phyloP scores from a whole-genome alignment of 2,113 vertebrate genomes.

The Fukomys damarensis region DNA sequence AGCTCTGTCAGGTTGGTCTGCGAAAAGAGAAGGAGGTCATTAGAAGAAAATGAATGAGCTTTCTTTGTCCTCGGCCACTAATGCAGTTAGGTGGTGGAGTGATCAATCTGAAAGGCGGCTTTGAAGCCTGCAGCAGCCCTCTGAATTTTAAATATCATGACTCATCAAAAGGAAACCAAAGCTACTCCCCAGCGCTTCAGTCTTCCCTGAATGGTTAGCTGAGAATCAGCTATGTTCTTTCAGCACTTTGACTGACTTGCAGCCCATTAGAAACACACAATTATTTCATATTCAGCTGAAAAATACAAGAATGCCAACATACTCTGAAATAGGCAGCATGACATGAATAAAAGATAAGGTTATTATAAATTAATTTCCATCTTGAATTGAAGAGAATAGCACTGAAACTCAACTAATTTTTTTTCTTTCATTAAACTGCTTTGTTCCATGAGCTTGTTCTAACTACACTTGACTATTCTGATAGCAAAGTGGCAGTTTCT shows the following conservation, averaged over 20 bases:
- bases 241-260: slow-evolving; percentile 32
- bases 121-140: slow-evolving; percentile 64
- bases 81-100: slow-evolving; percentile 60
- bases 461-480: slow-evolving; percentile 54
- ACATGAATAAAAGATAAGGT: slow-evolving; percentile 74
- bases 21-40: slow-evolving; percentile 70
- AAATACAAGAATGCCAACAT: slow-evolving; percentile 61
- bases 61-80: slow-evolving; percentile 68
- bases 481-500: slow-evolving; percentile 46
- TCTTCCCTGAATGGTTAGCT: slow-evolving; percentile 12
- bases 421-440: slow-evolving; percentile 67
- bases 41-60: slow-evolving; percentile 72
- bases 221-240: slow-evolving; percentile 51
- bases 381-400: slow-evolving; percentile 64
- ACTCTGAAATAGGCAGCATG: slow-evolving; percentile 63
- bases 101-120: slow-evolving; percentile 70
- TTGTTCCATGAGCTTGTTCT: slow-evolving; percentile 71
- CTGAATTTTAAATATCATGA: slow-evolving; percentile 80
- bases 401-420: background rate
- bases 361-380: slow-evolving; percentile 78
- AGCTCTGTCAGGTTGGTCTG: slow-evolving; percentile 97
- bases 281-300: slow-evolving; percentile 71
- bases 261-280: slow-evolving; percentile 68
- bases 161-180: slow-evolving; percentile 67
- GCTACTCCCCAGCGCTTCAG: slow-evolving; percentile 60